These are phyloP conservation scores for Paraescarpia echinospica DNA, from an alignment of 1,140 invertebrate genomes.

Conservation along the genomic window DNA sequence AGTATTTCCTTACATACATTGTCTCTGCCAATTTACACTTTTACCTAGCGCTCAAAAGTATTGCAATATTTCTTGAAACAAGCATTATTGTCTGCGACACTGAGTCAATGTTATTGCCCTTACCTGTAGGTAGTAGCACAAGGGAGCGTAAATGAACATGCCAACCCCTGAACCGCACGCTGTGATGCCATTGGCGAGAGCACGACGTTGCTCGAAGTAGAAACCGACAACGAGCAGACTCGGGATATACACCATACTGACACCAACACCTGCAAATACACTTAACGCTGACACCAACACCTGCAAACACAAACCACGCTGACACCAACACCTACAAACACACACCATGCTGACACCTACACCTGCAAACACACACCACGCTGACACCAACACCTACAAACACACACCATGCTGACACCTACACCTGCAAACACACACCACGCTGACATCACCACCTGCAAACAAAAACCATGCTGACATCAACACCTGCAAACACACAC, in stretches of 20 bases:
- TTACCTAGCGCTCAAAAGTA: no score
- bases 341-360: no score
- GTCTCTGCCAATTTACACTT: no score
- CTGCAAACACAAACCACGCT: neutral
- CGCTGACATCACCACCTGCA: no score
- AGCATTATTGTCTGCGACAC: neutral
- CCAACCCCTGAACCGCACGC: slow-evolving; percentile 88
- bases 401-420: slow-evolving; percentile 83
- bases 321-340: no score
- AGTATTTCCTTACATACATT: no score
- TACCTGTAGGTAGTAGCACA: slow-evolving; percentile 59
- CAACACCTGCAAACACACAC: no score
- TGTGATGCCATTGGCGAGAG: slow-evolving; percentile 83
- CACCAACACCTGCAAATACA: slow-evolving; percentile 71
- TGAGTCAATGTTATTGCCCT: neutral
- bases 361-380: no score
- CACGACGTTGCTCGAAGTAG: slow-evolving; percentile 85
- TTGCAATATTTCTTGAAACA: no score
- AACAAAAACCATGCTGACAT: no score
- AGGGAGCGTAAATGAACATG: slow-evolving; percentile 71
- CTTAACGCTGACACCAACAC: neutral
- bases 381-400: no score
- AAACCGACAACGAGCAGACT: slow-evolving; percentile 84
- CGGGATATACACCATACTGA: slow-evolving; percentile 84
- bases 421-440: slow-evolving; percentile 54